Evolutionary conservation across 1,140 invertebrate genomes (phyloP), one percentile per base, ranked within the genome.

Genomic region (Bombyx mori): DNA sequence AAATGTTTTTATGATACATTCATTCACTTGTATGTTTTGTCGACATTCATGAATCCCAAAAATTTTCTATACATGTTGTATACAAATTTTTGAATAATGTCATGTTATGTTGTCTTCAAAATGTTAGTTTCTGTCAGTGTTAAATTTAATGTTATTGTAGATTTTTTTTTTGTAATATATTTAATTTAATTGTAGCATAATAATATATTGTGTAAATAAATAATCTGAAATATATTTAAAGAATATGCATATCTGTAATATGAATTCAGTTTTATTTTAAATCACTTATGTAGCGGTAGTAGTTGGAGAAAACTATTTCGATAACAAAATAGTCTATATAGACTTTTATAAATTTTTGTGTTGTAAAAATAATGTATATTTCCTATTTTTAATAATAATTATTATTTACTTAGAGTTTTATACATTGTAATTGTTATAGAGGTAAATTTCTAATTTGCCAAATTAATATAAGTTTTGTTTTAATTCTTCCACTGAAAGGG

Each of bases 381-480:
- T 82, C 81, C 60, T 58, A 65, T 65, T 58, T 58, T 65, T 43
- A 42, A 57, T 57, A 49, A 46, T 56, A 44, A 82, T 75, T 75
- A 81, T 81, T 73, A 75, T 81, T 73, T 79, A 81, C 60, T 68
- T 71, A 68, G 71, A 75, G 72, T 77, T 75, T 68, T 81, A 76
- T 73, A 79, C 67, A 77, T 79, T 77, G 72, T 80, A 77, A 75
- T 75, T 79, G 77, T 82, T 82, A 77, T 66, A 35, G 7, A 62
- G 75, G 75, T 75, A 79, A 67, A 84, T 83, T 82, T 73, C 77
- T 67, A 70, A 77, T 83, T 84, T 83, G 80, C 81, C 83, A 86
- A 86, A 86, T 81, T 82, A 86, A 80, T 81, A 76, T 84, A 84
- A 80, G 72, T 58, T 69, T 79, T 77, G 77, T 84, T 82, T 80